Evolutionary conservation across 2,797 vertebrate species (phyloP).

Genomic region (Hybognathus amarus): DNA sequence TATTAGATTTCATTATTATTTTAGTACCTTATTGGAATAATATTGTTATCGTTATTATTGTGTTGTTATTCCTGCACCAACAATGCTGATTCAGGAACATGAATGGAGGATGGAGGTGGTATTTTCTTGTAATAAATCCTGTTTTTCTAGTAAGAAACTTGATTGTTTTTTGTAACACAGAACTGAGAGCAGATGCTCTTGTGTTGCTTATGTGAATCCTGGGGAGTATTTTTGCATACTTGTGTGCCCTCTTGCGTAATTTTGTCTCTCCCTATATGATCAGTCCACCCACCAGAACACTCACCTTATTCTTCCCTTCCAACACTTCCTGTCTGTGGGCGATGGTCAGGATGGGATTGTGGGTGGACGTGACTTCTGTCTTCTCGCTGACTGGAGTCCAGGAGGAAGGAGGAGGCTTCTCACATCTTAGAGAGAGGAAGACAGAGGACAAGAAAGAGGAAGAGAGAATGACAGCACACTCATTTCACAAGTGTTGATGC

Average conservation of each 20-base stretch:
- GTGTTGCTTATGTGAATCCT: neutral
- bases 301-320: constrained; percentile 93
- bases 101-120: neutral
- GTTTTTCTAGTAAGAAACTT: constrained; percentile 6
- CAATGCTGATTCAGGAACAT: neutral
- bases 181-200: neutral
- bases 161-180: neutral
- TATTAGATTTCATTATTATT: neutral
- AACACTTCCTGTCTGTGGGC: constrained; percentile 84
- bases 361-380: constrained; percentile 72
- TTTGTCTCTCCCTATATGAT: neutral
- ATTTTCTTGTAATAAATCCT: neutral
- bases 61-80: neutral
- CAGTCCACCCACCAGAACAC: constrained; percentile 38
- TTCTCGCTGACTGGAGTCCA: constrained; percentile 78
- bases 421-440: constrained; percentile 73
- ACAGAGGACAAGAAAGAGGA: constrained; percentile 59
- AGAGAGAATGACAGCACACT: constrained; percentile 66
- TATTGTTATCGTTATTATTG: neutral
- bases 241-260: constrained; percentile 1
- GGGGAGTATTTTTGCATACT: neutral
- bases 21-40: neutral
- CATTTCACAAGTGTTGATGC: constrained; percentile 77
- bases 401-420: constrained; percentile 69
- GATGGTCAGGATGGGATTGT: constrained; percentile 91